These are phyloP conservation scores for Thermophis baileyi DNA, from an alignment of 2,113 vertebrate genomes.

Conservation along the genomic window DNA sequence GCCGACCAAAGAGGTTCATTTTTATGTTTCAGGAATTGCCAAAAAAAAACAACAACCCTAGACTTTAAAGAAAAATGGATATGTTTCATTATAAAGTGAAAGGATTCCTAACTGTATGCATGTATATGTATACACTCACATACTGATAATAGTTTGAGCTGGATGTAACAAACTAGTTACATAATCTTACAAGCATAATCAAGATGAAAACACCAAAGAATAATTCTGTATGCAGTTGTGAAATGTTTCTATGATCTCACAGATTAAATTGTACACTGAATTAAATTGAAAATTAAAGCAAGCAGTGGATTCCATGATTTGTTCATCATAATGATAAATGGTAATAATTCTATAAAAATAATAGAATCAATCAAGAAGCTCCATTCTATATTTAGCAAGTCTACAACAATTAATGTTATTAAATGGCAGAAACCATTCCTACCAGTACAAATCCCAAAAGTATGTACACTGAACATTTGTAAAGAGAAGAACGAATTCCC, in stretches of 20 bases:
- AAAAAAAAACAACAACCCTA: neutral
- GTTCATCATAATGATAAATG: neutral
- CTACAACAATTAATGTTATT: neutral
- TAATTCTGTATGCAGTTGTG: neutral
- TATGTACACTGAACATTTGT: neutral
- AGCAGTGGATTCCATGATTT: neutral
- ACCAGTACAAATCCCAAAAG: neutral
- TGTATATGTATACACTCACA: neutral
- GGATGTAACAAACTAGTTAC: neutral
- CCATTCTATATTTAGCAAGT: neutral
- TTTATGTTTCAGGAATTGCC: neutral
- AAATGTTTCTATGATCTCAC: neutral
- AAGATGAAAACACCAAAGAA: neutral
- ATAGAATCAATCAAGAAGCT: neutral
- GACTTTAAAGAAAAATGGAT: neutral
- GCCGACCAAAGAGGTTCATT: neutral
- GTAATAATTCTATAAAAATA: neutral
- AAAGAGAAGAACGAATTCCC: neutral
- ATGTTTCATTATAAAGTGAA: neutral
- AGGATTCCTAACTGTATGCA: neutral
- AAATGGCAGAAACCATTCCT: neutral
- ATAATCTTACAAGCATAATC: neutral
- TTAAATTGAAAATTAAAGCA: neutral
- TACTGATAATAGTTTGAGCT: neutral
- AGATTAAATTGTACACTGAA: neutral